A percentile compares a stretch with the other conserved stretches of the same genome.
Conservation (phyloP, 2,888 invertebrate species). For the Eupithecia insigniata region DNA sequence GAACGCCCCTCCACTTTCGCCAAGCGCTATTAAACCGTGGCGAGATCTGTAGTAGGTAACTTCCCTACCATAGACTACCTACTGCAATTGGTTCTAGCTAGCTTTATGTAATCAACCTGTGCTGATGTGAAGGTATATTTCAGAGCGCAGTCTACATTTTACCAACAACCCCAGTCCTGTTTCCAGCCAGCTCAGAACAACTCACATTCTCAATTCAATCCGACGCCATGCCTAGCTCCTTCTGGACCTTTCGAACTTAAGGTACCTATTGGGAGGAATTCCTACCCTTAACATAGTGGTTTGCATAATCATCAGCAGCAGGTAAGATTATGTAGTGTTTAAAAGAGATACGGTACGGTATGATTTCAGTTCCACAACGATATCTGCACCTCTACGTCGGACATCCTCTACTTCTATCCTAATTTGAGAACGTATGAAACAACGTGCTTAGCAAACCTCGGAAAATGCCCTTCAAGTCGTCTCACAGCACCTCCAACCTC, state of each 20-base stretch:
- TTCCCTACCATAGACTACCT: neutral
- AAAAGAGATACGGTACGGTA: neutral
- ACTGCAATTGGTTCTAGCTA: neutral
- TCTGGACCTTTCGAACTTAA: constrained; percentile 9
- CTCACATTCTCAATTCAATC: neutral
- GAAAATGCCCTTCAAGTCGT: constrained; percentile 54
- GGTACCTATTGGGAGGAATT: neutral
- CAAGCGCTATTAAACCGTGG: too few relatives aligned
- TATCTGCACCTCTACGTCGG: constrained; percentile 71
- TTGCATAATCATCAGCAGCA: too few relatives aligned
- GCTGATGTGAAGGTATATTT: neutral
- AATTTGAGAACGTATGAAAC: constrained; percentile 47
- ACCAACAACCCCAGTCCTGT: neutral
- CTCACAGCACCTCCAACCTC: constrained; percentile 51
- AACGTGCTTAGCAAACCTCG: constrained; percentile 38
- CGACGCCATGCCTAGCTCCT: neutral
- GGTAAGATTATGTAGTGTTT: neutral
- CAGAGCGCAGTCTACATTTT: neutral
- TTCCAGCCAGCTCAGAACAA: neutral
- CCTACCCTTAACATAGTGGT: neutral
- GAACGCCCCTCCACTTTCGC: too few relatives aligned
- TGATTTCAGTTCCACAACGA: constrained; percentile 75
- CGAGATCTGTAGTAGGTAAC: neutral
- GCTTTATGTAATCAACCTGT: neutral
- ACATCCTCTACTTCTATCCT: constrained; percentile 71